Evolutionary conservation across 2,888 invertebrate genomes (phyloP).

Genomic region (Dendrolimus pini): DNA sequence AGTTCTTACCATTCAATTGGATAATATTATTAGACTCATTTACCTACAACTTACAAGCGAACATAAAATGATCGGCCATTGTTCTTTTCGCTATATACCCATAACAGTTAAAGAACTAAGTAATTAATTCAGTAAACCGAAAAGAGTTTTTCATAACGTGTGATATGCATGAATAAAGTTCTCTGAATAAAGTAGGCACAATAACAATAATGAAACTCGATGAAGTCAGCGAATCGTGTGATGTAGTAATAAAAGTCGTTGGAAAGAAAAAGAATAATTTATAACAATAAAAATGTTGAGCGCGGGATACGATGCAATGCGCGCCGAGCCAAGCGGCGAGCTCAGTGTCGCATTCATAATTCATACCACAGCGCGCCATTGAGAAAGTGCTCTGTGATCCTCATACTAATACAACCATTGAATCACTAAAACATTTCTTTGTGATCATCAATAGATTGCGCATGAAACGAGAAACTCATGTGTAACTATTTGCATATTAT

Average conservation of each 20-base stretch:
- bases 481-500: slow-evolving; percentile 11
- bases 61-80: no score
- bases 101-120: no score
- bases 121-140: no score
- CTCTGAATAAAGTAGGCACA: slow-evolving; percentile 13
- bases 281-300: slow-evolving; percentile 51
- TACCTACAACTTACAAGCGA: no score
- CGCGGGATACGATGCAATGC: slow-evolving; percentile 36
- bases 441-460: slow-evolving; percentile 19
- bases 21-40: no score
- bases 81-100: no score
- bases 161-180: slow-evolving; percentile 18
- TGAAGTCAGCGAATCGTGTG: slow-evolving; percentile 35
- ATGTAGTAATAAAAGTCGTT: slow-evolving; percentile 40
- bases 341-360: slow-evolving; percentile 59
- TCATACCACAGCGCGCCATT: slow-evolving; percentile 68
- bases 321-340: slow-evolving; percentile 23
- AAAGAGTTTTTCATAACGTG: no score
- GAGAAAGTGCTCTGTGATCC: slow-evolving; percentile 73
- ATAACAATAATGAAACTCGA: slow-evolving; percentile 29
- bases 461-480: slow-evolving; percentile 12
- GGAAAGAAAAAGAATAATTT: slow-evolving; percentile 45
- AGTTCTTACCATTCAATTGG: no score
- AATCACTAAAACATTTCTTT: slow-evolving; percentile 52
- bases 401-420: slow-evolving; percentile 64